Percentiles rank a stretch among this genome's conserved stretches.
phyloP scores from a whole-genome alignment of 2,888 invertebrate genomes.

The Pandemis heparana region DNA sequence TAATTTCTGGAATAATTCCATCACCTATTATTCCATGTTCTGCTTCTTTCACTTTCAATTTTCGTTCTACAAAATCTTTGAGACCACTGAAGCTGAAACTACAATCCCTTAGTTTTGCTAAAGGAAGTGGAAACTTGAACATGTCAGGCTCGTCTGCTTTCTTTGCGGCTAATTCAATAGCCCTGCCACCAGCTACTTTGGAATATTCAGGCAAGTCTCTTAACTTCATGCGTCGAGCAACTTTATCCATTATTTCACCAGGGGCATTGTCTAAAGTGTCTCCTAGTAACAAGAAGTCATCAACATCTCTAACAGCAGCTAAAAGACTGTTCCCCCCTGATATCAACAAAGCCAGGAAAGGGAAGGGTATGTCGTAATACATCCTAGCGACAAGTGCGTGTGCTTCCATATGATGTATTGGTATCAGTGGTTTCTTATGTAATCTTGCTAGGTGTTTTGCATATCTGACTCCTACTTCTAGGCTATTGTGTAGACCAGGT shows the following conservation, averaged over 20 bases:
- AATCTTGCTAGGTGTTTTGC: slow-evolving; percentile 90
- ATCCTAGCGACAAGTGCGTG: slow-evolving; percentile 97
- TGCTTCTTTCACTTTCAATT: slow-evolving; percentile 86
- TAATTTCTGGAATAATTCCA: slow-evolving; percentile 89
- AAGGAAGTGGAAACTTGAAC: slow-evolving; percentile 88
- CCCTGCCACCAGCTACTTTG: slow-evolving; percentile 92
- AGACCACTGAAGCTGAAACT: slow-evolving; percentile 97
- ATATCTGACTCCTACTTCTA: slow-evolving; percentile 93
- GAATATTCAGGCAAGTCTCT: slow-evolving; percentile 90
- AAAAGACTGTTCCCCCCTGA: slow-evolving; percentile 97
- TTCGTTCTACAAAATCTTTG: slow-evolving; percentile 86
- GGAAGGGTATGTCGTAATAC: slow-evolving; percentile 90
- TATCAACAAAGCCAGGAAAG: slow-evolving; percentile 94
- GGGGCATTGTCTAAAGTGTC: slow-evolving; percentile 94
- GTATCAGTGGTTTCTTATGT: slow-evolving; percentile 93
- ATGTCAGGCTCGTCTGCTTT: slow-evolving; percentile 87
- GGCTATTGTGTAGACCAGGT: slow-evolving; percentile 93
- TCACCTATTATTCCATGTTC: slow-evolving; percentile 86
- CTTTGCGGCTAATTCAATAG: slow-evolving; percentile 93
- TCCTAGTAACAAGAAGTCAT: slow-evolving; percentile 93
- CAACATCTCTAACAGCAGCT: slow-evolving; percentile 89
- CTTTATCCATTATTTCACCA: slow-evolving; percentile 97
- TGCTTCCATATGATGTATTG: slow-evolving; percentile 99
- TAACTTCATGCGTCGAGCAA: slow-evolving; percentile 93
- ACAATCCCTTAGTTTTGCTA: slow-evolving; percentile 90